Percentiles rank a stretch among this genome's conserved stretches.
Conservation (phyloP, 2,113 vertebrate species). For the Asarcornis scutulata region DNA sequence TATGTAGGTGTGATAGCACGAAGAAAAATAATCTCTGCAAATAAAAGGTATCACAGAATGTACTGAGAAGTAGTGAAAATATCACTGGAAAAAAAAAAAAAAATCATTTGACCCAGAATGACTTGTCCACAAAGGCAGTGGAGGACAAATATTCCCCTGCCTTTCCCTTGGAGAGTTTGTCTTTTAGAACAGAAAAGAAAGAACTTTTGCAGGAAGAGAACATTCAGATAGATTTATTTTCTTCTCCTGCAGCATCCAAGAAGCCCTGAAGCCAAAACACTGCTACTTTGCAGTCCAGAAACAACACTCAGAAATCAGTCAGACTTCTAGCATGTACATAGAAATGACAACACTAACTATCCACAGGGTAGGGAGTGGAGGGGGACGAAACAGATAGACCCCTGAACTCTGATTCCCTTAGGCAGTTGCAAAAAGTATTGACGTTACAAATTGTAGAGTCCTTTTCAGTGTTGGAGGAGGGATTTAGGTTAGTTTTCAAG, state of each 20-base stretch:
- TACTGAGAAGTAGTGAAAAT: neutral
- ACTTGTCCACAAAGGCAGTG: neutral
- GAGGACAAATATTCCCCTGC: neutral
- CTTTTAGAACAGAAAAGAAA: neutral
- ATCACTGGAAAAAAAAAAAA: neutral
- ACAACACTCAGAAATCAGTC: neutral
- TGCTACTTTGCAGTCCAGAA: neutral
- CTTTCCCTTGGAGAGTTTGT: neutral
- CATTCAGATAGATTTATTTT: neutral
- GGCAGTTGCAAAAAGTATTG: neutral
- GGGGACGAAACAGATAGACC: neutral
- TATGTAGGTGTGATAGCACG: conserved; percentile 86
- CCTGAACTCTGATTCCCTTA: neutral
- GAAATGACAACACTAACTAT: neutral
- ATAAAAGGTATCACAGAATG: neutral
- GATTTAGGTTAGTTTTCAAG: neutral
- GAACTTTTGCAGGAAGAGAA: neutral
- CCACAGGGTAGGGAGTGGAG: neutral
- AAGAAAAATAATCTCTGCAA: conserved; percentile 94
- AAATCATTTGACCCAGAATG: neutral
- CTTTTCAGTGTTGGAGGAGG: neutral
- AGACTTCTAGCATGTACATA: neutral
- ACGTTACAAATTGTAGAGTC: neutral
- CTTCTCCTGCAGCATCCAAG: neutral
- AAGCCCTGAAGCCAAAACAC: neutral